Evolutionary conservation across 2,888 invertebrate species (phyloP), one percentile per base, ranked within the genome.

Genomic region (Phyto melanocephala): DNA sequence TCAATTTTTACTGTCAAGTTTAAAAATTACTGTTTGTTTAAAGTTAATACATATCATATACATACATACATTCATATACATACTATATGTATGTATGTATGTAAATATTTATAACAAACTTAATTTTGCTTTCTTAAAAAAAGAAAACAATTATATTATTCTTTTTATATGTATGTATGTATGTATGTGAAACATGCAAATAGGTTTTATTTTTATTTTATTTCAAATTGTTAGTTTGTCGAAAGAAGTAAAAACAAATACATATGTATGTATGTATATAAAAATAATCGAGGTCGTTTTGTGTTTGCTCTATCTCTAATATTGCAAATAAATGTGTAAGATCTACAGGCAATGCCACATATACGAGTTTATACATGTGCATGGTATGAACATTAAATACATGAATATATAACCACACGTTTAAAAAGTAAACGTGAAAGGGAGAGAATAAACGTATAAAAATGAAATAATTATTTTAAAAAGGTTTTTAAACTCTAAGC

Each of bases 201-300:
- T 72, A 17, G 28, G 2, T 52, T 37, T 24, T 67, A 4, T 28
- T n/a, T 15, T 17, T 45, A 45, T 45, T 15, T 35, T 56, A 33
- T 37, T 42, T 11, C 67, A 37, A 67, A 40, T 72, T 70, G 24
- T 50, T 72, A 22, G 40, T 67, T 77, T 42, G 42, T 40, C 72
- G 72, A 67, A 79, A 67, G 67, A 79, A 45, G 42, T 52, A 65
- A 65, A 71, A 52, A 60, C 62, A 74, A 74, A 42, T 35, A 75
- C 45, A 42, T 47, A n/a, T n/a, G n/a, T n/a, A n/a, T n/a, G n/a
- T n/a, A n/a, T n/a, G n/a, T n/a, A 1, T 35, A 54, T 54, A 62
- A 33, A 54, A 65, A 75, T 33, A 24, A 63, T 75, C 45, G 74
- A 65, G 74, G 65, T 65, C 56, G 65, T 56, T 72, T 72, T 63